Evolutionary conservation across 2,113 vertebrate species (phyloP), one percentile per base, ranked within the genome.

Genomic region (Brachirus orientalis): DNA sequence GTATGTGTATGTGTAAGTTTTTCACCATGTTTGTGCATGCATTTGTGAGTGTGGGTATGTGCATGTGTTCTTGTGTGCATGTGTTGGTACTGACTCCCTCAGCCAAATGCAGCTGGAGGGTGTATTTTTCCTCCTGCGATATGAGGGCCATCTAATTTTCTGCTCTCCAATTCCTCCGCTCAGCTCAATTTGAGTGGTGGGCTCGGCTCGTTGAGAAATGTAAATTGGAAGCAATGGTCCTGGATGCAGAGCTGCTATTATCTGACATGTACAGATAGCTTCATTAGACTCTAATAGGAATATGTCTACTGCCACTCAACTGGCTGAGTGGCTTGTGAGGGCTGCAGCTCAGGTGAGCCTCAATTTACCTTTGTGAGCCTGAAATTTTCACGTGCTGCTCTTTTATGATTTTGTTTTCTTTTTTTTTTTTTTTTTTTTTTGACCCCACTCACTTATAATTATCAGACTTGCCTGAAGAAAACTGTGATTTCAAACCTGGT

Each of bases 191-290:
- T 91, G 91, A 92, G 88, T 83, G 75, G 85, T 83, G 80, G 89
- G 91, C 82, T 90, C 79, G 83, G 85, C 90, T 93, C 89, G 86
- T 92, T 93, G 89, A 92, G 87, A 92, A 92, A 91, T 91, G 89
- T 92, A 93, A 91, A 93, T 93, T 92, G 91, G 90, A 93, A 88
- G 87, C 90, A 91, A 92, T 90, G 89, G 91, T 72, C 88, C 91
- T 89, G 86, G 73, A 89, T 90, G 84, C 83, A 68, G 83, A 91
- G 88, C 87, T 84, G 85, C 88, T 88, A 93, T 93, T 92, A 92
- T 92, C 91, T 92, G 91, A 92, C 91, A 89, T 80, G 87, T 89
- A 88, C 90, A 93, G 92, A 92, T 92, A 92, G 86, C 90, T 93
- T 93, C 90, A 92, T 91, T 93, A 91, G 77, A 78, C 75, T 68